Evolutionary conservation across 2,888 invertebrate species (phyloP), one percentile per base, ranked within the genome.

Genomic region (Lasiommata megera): DNA sequence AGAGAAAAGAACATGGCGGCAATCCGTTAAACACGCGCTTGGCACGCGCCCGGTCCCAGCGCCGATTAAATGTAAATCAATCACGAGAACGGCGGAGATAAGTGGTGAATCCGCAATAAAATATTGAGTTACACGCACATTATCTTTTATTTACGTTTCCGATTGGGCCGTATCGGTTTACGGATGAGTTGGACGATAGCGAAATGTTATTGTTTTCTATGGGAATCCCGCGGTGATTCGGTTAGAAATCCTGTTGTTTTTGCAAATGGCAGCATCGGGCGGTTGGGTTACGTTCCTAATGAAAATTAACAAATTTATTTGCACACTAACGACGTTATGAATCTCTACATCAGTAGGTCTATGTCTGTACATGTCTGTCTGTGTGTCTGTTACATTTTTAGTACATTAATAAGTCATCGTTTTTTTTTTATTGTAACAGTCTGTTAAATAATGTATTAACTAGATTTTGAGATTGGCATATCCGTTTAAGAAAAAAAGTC

Each of bases 141-240:
- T 82, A 82, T 85, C 83, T 81, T 80, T 77, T 89, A 87, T 89
- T 89, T 88, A 78, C 84, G 63, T 86, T 87, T 83, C 82, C 74
- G 86, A 88, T 88, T 85, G 85, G 77, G 78, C 56, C 69, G 71
- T 85, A 84, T 88, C 83, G 64, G 61, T 83, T 89, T 87, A 82
- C 86, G 63, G 60, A 60, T 41, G 40, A n/a, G 17, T 40, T 28
- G 11, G 9, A 31, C 64, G 67, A 67, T 53, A 18, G 70, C 72
- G 58, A 69, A 72, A 73, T 81, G 80, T 83, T 84, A 79, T 82
- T 79, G 77, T 81, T 77, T 70, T 73, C 68, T 68, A 69, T 77
- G 79, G 73, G 77, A 75, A 73, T 69, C 56, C 34, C 11, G 34
- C 11, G 34, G 31, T 48, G 14, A 36, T 12, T 12, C 11, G 9